Base-by-base conservation (phyloP, 2,888 invertebrate species). In the Campopleginae sp. region DNA sequence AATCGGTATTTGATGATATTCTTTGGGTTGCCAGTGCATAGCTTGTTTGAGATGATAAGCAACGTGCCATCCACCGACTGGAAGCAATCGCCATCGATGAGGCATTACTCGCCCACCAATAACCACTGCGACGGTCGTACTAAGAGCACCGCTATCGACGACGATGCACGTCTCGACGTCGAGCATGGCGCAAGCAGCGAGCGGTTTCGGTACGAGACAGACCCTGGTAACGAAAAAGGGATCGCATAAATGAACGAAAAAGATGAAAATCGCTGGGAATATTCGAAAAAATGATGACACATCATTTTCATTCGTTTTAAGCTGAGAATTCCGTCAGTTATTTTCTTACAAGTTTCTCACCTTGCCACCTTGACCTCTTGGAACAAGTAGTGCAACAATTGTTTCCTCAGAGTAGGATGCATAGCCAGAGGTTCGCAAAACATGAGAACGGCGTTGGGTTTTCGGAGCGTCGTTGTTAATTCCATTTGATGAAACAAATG, bases 1-100 rank as follows among this genome's bases (percentile, higher is more conserved):
- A 86, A 94, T 91, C 31, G 93, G 93, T 87, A 94, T 93, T 86
- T 94, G 92, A 86, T 91, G 92, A 79, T 91, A 92, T 85, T 93
- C 92, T 79, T 94, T 93, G 48, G 91, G 92, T 79, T 93, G 92
- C 93, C 93, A 93, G 77, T 92, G 90, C 90, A 94, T 91, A 6
- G 94, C 94, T 82, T 94, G 92, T 75, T 94, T 94, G 33, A 94
- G 88, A 79, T 94, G 91, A 85, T 94, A 93, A 77, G 94, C 93
- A 4, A 94, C 93, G 82, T 94, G 93, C 93, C 94, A 93, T 33
- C 94, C 94, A 54, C 94, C 94, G n/a, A 94, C 92, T 33, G 94
- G 93, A 83, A 93, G 88, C 33, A 93, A 88, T 86, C 89, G 90
- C 92, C 93, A 94, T 8, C 94, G 91, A 71, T 92, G 90, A 2